Conservation (phyloP, 2,113 vertebrate genomes). For the Ciconia maguari region DNA sequence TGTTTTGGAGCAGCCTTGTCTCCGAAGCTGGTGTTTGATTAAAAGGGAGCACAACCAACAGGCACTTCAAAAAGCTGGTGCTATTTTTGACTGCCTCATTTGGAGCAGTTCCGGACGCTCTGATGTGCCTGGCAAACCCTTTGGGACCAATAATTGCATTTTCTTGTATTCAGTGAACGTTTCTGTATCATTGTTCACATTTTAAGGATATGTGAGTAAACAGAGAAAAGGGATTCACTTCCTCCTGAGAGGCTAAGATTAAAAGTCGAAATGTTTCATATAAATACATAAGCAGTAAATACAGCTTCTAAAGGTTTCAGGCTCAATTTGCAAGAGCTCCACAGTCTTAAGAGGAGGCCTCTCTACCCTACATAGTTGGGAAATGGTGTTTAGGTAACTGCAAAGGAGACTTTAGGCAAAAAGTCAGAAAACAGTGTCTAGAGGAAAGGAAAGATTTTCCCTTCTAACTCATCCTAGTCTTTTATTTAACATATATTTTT, state of each 20-base stretch:
- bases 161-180: neutral
- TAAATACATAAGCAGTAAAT: neutral
- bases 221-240: neutral
- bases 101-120: neutral
- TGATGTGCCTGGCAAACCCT: neutral
- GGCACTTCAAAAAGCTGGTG: neutral
- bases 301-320: neutral
- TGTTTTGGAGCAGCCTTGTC: neutral
- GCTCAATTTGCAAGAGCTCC: neutral
- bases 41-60: conserved; percentile 9
- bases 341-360: neutral
- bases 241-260: neutral
- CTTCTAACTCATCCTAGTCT: neutral
- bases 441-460: neutral
- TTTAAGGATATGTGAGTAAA: neutral
- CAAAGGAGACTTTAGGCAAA: neutral
- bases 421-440: neutral
- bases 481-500: neutral
- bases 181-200: neutral
- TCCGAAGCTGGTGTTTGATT: neutral
- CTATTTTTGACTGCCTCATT: neutral
- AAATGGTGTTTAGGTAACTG: neutral
- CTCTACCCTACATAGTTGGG: neutral
- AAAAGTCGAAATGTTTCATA: neutral
- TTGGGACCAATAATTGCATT: neutral